These are phyloP conservation scores for Pseudeuparius sepicola DNA, from an alignment of 2,888 invertebrate genomes.

Conservation along the genomic window DNA sequence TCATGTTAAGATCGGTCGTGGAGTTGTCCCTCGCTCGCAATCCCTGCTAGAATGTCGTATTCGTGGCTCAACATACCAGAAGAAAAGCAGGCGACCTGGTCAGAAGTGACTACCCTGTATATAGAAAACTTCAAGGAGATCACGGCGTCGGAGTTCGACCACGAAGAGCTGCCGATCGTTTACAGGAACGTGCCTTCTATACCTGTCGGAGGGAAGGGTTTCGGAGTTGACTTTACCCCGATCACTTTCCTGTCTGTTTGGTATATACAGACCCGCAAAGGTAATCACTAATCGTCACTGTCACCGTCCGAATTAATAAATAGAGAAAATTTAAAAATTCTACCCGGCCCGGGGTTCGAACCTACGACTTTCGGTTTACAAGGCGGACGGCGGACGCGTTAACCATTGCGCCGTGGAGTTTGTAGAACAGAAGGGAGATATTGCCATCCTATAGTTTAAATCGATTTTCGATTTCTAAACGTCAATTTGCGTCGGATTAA, in stretches of 20 bases:
- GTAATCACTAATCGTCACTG: constrained; percentile 41
- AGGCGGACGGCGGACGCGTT: too few species aligned
- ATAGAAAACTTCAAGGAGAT: constrained; percentile 48
- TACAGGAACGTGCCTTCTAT: constrained; percentile 44
- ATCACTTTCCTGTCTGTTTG: constrained; percentile 51
- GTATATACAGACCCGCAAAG: constrained; percentile 56
- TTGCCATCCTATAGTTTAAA: too few species aligned
- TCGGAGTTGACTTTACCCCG: constrained; percentile 49
- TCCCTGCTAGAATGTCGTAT: constrained; percentile 36
- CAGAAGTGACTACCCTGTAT: constrained; percentile 44
- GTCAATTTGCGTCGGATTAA: too few species aligned
- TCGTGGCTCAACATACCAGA: constrained; percentile 37
- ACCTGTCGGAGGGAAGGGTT: constrained; percentile 36
- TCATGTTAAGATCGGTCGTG: too few species aligned
- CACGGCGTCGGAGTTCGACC: constrained; percentile 56
- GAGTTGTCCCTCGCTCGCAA: too few species aligned
- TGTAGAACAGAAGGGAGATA: too few species aligned
- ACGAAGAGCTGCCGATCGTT: constrained; percentile 50
- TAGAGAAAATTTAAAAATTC: too few species aligned
- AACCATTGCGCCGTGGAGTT: too few species aligned
- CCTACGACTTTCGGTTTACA: too few species aligned
- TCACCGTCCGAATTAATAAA: too few species aligned
- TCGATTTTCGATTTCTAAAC: too few species aligned
- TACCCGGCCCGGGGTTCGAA: too few species aligned
- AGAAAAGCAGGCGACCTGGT: constrained; percentile 44